Base-by-base conservation (phyloP, 1,140 invertebrate species). In the Temnothorax longispinosus region DNA sequence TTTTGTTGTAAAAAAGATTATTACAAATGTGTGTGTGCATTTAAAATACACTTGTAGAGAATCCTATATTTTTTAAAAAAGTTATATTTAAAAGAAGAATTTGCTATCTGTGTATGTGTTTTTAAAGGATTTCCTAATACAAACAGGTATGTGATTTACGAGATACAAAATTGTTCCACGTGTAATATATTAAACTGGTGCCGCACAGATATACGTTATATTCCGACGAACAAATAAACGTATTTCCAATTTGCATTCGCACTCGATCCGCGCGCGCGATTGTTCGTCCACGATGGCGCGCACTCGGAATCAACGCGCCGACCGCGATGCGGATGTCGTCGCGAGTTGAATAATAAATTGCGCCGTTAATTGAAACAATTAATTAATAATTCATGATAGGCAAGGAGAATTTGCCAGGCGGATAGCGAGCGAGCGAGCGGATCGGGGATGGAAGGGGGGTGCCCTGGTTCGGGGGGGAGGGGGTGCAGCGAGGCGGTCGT, bases 371-470 rank as follows among this genome's bases (percentile, higher is more conserved):
- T 95, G 94, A 95, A 95, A 95, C 95, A 95, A 95, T 95, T 95
- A 95, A 95, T 95, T 95, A 95, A 95, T 95, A 95, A 95, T 95
- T 95, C 95, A 95, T 95, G 95, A 95, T 94, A 95, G 93, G 92
- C 91, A 92, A 93, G 91, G 91, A 92, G 93, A 93, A 94, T 93
- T 93, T 90, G 88, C 92, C 90, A 93, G 93, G 91, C 92, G 92
- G 91, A 87, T 88, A 91, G 89, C 89, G 87, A 85, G 87, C 67
- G 84, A 88, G 52, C 52, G 85, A 67, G 85, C 76, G 64, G 41
- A 76, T 80, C 44, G 69, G 65, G 21, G n/a, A 13, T 21, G 35
- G 38, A 50, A 47, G 47, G 32, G 38, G 65, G 15, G 6, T 15
- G 64, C 15, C 35, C 21, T 27, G 69, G 56, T 41, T 11, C 11